Evolutionary conservation across 2,113 vertebrate species (phyloP), one percentile per base, ranked within the genome.

Genomic region (Corvus cornix): DNA sequence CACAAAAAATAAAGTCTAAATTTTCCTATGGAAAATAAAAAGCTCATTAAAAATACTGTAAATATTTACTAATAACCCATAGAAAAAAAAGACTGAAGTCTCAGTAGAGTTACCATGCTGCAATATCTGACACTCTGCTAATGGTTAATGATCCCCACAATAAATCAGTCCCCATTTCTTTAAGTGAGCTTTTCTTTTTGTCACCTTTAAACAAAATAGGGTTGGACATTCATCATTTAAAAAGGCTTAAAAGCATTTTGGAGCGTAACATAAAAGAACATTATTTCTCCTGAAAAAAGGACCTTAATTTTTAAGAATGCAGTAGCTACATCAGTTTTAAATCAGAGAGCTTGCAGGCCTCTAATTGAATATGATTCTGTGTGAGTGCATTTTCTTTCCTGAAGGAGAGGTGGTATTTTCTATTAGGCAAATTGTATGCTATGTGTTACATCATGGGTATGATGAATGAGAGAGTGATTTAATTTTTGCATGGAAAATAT

Each of bases 291-390:
- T 62, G 41, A 27, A 73, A 67, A 72, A 85, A 7, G 14, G 6
- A 48, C n/a, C 39, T 82, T 76, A 67, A 46, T 51, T 83, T 84
- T 95, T 87, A 59, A 53, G 49, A 87, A 87, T 64, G 53, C 53
- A 46, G n/a, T 19, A 76, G 33, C 37, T 85, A 66, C 58, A 72
- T 69, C 70, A 87, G 31, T 53, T 89, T 79, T 89, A 82, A 93
- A 84, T 60, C 53, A 82, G 80, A 66, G 37, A 62, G 46, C 37
- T 94, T 82, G 46, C 41, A 87, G 66, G 37, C n/a, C 58, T 80
- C 84, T 94, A 96, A 91, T 53, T 96, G 91, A 89, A 87, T 83
- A 66, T 33, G 27, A 94, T 76, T 87, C 51, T 69, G 2, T 79
- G 53, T 56, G 41, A 93, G 80, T 46, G 43, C 20, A 60, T 68